Base-by-base conservation (phyloP, 2,797 vertebrate genomes). In the Valencia hispanica region DNA sequence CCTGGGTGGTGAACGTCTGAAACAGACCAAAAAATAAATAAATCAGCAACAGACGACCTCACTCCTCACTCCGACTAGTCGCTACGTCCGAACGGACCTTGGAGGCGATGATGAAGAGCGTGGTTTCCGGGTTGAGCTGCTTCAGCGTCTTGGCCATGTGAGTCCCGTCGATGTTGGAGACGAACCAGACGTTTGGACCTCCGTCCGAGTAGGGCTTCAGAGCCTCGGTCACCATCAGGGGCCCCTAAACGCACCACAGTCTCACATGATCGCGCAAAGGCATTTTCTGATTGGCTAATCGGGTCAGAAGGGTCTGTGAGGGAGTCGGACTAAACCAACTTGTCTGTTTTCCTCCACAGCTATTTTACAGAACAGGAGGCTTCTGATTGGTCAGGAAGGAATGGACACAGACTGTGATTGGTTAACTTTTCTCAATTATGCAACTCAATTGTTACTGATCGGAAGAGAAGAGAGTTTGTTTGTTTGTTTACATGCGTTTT, bases 1-100 rank as follows among this genome's bases (percentile, higher is more conserved):
- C 98, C 86, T 99, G 98, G 7, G 98, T 99, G 87, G 98, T 99
- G 80, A 99, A 99, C 1, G 98, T 99, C 98, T 99, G 89, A n/a
- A 68, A 61, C 3, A 4, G 48, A 48, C 15, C n/a, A 41, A 17
- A 61, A 8, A 25, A 17, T 15, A 83, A 6, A 82, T 8, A 41
- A 22, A 57, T 36, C 43, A 73, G 68, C 2, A 59, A 20, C 65
- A 22, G 34, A 36, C 39, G 45, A 36, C 11, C 25, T 27, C n/a
- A 30, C n/a, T 59, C 71, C 71, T 45, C 2, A n/a, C n/a, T n/a
- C n/a, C n/a, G n/a, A n/a, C n/a, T n/a, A n/a, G n/a, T n/a, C n/a
- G n/a, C n/a, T n/a, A n/a, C n/a, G n/a, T n/a, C n/a, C n/a, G n/a
- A 5, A 18, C 2, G 3, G 7, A 99, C 98, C 97, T 99, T 99